These are phyloP conservation scores for Carpatolechia fugitivella DNA, from an alignment of 2,888 invertebrate species.

Conservation along the genomic window DNA sequence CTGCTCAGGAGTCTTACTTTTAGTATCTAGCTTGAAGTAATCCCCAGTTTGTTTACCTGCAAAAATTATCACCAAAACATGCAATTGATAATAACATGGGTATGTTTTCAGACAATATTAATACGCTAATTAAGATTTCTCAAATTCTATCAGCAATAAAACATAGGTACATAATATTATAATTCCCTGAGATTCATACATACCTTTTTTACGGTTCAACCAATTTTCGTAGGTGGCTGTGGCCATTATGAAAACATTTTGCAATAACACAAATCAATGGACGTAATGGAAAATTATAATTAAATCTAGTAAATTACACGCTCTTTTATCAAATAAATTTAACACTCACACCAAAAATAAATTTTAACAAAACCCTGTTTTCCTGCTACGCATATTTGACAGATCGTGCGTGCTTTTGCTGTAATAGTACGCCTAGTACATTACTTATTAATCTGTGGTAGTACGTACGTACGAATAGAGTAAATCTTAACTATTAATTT, in stretches of 20 bases:
- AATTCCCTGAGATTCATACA: too few species aligned
- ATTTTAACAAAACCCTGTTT: conserved; percentile 45
- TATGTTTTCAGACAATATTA: conserved; percentile 8
- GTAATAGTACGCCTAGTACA: neutral
- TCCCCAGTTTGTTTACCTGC: conserved; percentile 81
- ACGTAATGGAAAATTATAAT: conserved; percentile 29
- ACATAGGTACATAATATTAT: conserved; percentile 24
- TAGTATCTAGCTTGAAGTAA: conserved; percentile 80
- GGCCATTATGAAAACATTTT: conserved; percentile 64
- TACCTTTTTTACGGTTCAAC: conserved; percentile 74
- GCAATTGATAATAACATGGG: neutral
- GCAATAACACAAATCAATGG: conserved; percentile 18
- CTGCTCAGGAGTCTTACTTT: conserved; percentile 79
- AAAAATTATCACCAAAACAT: conserved; percentile 31
- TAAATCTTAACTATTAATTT: too few species aligned
- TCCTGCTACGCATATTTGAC: conserved; percentile 35
- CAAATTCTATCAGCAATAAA: conserved; percentile 14
- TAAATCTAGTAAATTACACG: conserved; percentile 3
- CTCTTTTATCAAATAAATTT: conserved; percentile 29
- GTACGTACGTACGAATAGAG: too few species aligned
- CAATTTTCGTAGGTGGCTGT: conserved; percentile 72
- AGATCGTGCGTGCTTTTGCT: conserved; percentile 23
- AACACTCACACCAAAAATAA: conserved; percentile 39
- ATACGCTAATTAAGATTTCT: conserved; percentile 6
- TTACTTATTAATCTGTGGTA: too few species aligned